phyloP scores from a whole-genome alignment of 2,797 vertebrate species.

The Falco peregrinus region DNA sequence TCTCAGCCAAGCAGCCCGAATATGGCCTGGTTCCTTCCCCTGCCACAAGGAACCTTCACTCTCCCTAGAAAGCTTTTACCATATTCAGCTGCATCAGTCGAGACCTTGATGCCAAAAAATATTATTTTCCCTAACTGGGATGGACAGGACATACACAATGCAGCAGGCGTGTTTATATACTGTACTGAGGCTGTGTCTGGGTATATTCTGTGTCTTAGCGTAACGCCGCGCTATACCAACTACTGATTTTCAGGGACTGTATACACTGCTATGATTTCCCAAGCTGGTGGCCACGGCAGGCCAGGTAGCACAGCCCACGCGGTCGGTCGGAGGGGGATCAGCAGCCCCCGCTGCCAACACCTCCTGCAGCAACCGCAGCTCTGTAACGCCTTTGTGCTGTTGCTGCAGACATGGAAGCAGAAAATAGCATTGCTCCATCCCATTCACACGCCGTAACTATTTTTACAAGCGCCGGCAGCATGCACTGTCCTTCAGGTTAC shows the following conservation, averaged over 20 bases:
- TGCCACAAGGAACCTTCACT: background rate
- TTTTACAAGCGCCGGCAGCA: background rate
- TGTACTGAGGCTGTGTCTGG: background rate
- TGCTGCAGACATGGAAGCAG: background rate
- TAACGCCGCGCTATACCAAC: background rate
- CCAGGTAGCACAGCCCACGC: background rate
- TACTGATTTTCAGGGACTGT: background rate
- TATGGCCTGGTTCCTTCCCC: background rate
- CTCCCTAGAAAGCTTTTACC: background rate
- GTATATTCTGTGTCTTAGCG: background rate
- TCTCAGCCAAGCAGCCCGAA: background rate
- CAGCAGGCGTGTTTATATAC: background rate
- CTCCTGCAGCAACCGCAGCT: background rate
- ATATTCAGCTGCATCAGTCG: background rate
- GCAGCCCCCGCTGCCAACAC: background rate
- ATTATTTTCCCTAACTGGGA: background rate
- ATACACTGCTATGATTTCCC: background rate
- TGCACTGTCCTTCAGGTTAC: background rate
- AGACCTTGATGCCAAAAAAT: background rate
- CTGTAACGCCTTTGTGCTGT: background rate
- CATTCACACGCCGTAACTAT: background rate
- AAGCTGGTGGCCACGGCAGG: rapidly evolving
- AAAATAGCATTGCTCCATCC: background rate
- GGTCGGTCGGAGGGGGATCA: background rate
- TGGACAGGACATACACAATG: background rate